Evolutionary conservation across 2,113 vertebrate species (phyloP).

Genomic region (Zeus faber): DNA sequence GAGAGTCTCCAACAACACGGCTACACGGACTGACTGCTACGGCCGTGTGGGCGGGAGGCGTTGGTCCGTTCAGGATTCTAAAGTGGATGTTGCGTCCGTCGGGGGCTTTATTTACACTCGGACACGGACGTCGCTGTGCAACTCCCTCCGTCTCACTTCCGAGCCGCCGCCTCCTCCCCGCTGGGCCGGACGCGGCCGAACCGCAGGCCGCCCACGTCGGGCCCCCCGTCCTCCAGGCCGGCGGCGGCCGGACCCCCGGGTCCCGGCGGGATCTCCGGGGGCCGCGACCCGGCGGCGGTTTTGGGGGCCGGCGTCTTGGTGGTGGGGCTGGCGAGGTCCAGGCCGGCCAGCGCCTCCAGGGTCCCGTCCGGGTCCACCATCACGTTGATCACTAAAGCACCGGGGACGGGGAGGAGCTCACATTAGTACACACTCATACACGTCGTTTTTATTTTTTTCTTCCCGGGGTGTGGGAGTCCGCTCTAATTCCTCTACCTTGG

Average conservation of each 20-base stretch:
- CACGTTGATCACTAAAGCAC: conserved; percentile 85
- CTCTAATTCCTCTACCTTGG: conserved; percentile 79
- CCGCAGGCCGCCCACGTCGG: conserved; percentile 36
- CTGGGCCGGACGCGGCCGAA: conserved; percentile 87
- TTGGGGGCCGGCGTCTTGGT: conserved; percentile 66
- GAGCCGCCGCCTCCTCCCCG: conserved; percentile 83
- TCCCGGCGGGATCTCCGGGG: conserved; percentile 54
- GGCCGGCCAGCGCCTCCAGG: conserved; percentile 87
- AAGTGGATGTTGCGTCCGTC: no score
- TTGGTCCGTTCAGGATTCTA: no score
- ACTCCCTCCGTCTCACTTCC: no score
- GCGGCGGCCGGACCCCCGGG: conserved; percentile 51
- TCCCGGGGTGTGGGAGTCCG: not conserved
- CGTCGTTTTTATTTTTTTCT: not conserved
- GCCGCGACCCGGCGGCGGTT: conserved; percentile 65
- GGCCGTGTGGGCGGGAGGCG: no score
- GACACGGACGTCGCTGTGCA: no score
- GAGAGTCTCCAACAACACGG: no score
- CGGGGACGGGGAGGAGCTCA: not conserved
- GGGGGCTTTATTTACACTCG: no score
- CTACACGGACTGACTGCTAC: no score
- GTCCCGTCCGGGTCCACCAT: conserved; percentile 98
- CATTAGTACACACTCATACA: not conserved
- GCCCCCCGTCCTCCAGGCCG: conserved; percentile 25
- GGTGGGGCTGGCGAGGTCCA: conserved; percentile 80